phyloP scores from a whole-genome alignment of 1,140 invertebrate genomes.

The Procambarus clarkii region DNA sequence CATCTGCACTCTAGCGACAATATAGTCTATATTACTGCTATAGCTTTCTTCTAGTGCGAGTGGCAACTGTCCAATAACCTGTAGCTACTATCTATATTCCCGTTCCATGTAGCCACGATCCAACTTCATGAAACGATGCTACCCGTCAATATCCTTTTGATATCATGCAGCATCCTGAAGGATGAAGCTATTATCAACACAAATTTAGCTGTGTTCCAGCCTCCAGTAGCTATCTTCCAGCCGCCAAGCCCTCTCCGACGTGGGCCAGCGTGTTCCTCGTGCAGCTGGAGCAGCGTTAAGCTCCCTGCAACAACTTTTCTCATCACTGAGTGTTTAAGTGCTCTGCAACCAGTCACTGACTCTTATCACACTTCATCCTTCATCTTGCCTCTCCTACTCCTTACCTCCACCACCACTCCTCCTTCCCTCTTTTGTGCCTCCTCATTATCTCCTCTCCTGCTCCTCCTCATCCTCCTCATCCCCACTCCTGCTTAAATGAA shows the following conservation, averaged over 20 bases:
- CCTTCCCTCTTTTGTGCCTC: background rate
- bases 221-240: background rate
- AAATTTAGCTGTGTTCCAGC: too few species aligned
- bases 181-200: too few species aligned
- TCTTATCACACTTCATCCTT: slow-evolving; percentile 25
- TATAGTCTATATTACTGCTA: too few species aligned
- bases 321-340: slow-evolving; percentile 46
- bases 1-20: too few species aligned
- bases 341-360: slow-evolving; percentile 8
- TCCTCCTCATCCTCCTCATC: background rate
- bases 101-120: too few species aligned
- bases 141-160: too few species aligned
- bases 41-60: too few species aligned
- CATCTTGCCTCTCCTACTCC: background rate
- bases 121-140: too few species aligned
- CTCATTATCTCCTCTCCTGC: background rate
- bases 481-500: background rate
- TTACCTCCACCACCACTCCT: background rate
- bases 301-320: slow-evolving; percentile 21
- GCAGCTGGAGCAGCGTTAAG: background rate
- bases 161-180: too few species aligned
- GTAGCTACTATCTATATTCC: too few species aligned
- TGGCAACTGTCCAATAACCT: too few species aligned
- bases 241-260: background rate
- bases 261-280: background rate